Evolutionary conservation across 1,140 invertebrate species (phyloP).

Genomic region (Ganaspis sp.): DNA sequence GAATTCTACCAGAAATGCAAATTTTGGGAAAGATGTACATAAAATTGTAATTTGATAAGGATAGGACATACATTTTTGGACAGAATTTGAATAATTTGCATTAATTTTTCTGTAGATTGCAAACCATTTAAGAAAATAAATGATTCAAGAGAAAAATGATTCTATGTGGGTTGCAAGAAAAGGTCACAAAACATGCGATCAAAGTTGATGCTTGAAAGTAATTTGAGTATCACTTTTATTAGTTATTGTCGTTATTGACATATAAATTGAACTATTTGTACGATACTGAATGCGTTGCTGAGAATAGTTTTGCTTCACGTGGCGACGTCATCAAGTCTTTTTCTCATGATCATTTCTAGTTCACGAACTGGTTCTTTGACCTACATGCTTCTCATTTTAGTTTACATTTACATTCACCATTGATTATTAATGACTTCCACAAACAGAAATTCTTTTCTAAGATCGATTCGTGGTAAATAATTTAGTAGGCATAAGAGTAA

Average conservation of each 20-base stretch:
- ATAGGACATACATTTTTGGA: no score
- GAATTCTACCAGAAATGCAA: no score
- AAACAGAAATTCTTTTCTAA: slow-evolving; percentile 2
- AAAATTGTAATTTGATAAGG: no score
- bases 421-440: neutral
- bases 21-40: no score
- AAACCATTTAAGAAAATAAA: no score
- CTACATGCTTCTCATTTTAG: slow-evolving; percentile 54
- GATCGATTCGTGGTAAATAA: neutral
- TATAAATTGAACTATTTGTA: slow-evolving; percentile 55
- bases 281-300: slow-evolving; percentile 56
- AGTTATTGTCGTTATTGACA: neutral
- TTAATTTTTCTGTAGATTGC: no score
- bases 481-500: neutral
- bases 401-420: slow-evolving; percentile 14
- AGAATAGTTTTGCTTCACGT: slow-evolving; percentile 68
- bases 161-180: no score
- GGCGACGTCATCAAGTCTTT: slow-evolving; percentile 63
- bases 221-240: neutral
- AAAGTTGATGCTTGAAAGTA: no score
- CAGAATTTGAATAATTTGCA: no score
- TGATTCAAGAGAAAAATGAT: no score
- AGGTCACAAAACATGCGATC: no score
- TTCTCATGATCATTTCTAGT: slow-evolving; percentile 63
- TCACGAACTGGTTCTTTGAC: slow-evolving; percentile 69